Base-by-base conservation (phyloP, 1,140 invertebrate genomes). In the Drosophila parvula region DNA sequence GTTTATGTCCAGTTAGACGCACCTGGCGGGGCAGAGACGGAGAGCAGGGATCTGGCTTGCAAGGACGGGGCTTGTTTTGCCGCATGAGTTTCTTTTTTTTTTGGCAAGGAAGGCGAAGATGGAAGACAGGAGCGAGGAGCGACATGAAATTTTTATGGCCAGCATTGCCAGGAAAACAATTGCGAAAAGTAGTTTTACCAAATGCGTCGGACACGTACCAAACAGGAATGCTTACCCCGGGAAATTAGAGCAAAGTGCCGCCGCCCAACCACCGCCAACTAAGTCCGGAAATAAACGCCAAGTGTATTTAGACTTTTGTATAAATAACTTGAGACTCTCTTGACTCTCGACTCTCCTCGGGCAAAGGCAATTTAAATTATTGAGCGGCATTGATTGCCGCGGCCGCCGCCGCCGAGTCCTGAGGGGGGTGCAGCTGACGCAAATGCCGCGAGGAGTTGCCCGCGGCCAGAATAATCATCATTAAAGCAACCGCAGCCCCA, bases 1-100 rank as follows among this genome's bases (percentile, higher is more conserved):
- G 84, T 84, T 89, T 89, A 89, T 89, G 84, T 89, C 84, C 84
- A 88, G 84, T 84, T 81, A 80, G 76, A 81, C 51, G 84, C 84
- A 88, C 83, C 83, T 89, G 83, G 27, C 48, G 22, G 56, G 4
- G 45, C 22, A 22, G 22, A 3, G 22, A 22, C 22, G 3, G 22
- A 22, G 22, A 22, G 22, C 22, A 22, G 22, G 22, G 22, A 22
- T 22, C 22, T 22, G 22, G 22, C 22, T 22, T 22, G 22, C 22
- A 22, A 2, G 22, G 22, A 22, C 22, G 22, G 27, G 44, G 9
- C 70, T 86, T 88, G 83, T 86, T 86, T 86, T 86, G 83, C 75
- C 75, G 58, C 68, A 55, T 71, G 70, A 64, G 55, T 88, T 88
- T 22, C 22, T 22, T 22, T 22, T 22, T 22, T 22, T 22, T 55